phyloP scores from a whole-genome alignment of 2,113 vertebrate genomes.

The Ornithorhynchus anatinus region DNA sequence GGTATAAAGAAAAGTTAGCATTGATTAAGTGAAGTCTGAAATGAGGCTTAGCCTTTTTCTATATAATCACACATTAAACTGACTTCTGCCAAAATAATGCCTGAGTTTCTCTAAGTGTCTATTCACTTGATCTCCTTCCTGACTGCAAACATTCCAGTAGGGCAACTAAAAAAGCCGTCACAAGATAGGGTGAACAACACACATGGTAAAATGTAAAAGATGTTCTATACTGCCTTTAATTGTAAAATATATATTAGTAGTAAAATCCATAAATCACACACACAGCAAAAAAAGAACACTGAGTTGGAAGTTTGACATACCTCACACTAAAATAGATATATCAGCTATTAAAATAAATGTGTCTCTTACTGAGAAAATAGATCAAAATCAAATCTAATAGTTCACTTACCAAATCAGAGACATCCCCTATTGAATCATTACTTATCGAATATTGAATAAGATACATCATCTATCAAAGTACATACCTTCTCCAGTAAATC shows the following conservation, averaged over 20 bases:
- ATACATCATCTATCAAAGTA: constrained; percentile 73
- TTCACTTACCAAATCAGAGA: constrained; percentile 73
- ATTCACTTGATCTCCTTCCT: constrained; percentile 15
- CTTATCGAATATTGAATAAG: constrained; percentile 69
- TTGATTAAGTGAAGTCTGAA: not conserved
- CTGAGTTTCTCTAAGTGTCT: constrained; percentile 7
- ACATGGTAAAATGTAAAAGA: constrained; percentile 41
- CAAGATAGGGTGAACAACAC: constrained; percentile 6
- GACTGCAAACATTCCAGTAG: not conserved
- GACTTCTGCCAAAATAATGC: not conserved
- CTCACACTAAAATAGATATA: constrained; percentile 70
- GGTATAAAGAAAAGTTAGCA: not conserved
- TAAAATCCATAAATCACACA: constrained; percentile 68
- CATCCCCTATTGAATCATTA: constrained; percentile 70
- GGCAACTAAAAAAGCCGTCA: constrained; percentile 10
- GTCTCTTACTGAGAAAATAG: constrained; percentile 66
- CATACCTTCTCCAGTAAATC: constrained; percentile 69
- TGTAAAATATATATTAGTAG: constrained; percentile 55
- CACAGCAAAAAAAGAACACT: constrained; percentile 52
- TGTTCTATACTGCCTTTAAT: constrained; percentile 59
- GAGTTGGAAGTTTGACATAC: constrained; percentile 60
- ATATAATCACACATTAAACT: not conserved
- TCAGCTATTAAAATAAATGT: constrained; percentile 76
- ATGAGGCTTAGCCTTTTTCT: constrained; percentile 9
- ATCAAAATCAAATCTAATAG: constrained; percentile 74